A percentile compares a stretch with the other conserved stretches of the same genome.
Conservation (phyloP, 2,888 invertebrate species). For the Drosophila setosimentum region DNA sequence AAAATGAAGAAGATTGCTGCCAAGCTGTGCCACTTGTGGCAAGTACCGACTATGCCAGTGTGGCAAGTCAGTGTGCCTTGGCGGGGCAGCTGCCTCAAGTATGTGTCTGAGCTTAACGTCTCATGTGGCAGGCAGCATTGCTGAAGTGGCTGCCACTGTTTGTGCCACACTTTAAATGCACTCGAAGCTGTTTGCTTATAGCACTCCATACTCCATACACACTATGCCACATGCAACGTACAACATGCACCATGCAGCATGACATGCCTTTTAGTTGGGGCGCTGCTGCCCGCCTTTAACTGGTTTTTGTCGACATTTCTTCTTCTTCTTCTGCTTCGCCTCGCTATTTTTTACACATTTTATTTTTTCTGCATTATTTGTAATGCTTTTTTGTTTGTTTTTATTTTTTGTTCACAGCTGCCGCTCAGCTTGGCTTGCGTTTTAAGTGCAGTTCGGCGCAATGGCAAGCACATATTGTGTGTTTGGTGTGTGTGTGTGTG, state of each 20-base stretch:
- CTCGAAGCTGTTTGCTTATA: conserved; percentile 76
- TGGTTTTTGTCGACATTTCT: conserved; percentile 36
- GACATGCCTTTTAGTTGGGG: conserved; percentile 62
- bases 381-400: conserved; percentile 28
- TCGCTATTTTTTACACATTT: conserved; percentile 31
- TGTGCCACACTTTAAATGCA: conserved; percentile 79
- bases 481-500: conserved; percentile 10
- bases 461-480: conserved; percentile 36
- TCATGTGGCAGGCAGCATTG: conserved; percentile 36
- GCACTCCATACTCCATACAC: conserved; percentile 53
- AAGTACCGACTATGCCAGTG: conserved; percentile 62
- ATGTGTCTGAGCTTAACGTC: conserved; percentile 74
- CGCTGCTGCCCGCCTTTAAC: conserved; percentile 53
- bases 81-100: conserved; percentile 54
- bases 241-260: conserved; percentile 23
- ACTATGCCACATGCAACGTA: conserved; percentile 16
- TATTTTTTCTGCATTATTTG: conserved; percentile 27
- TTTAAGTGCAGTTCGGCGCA: conserved; percentile 73
- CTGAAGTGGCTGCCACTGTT: conserved; percentile 75
- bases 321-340: not conserved
- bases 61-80: not conserved
- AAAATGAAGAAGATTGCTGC: conserved; percentile 26
- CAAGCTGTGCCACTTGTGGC: conserved; percentile 34
- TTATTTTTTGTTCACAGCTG: conserved; percentile 36
- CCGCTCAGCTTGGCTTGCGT: conserved; percentile 56